A percentile compares a stretch with the other conserved stretches of the same genome.
These are phyloP conservation scores for Gambelia wislizenii DNA, from an alignment of 2,797 vertebrate species.

Conservation along the genomic window DNA sequence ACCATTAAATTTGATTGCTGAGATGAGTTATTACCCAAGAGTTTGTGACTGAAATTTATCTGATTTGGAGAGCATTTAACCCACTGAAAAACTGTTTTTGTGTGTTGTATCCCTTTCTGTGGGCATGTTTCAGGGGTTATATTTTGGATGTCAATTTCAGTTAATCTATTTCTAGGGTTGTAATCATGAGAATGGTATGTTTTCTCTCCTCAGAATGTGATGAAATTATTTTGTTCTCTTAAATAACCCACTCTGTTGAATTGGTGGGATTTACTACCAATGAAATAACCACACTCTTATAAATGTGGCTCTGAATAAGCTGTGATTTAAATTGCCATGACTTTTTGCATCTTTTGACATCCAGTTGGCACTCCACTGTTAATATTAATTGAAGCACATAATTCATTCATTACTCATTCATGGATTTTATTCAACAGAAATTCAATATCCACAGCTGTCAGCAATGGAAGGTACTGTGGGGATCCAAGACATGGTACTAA, in stretches of 20 bases:
- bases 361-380: constrained; percentile 63
- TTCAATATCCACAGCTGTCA: constrained; percentile 67
- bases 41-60: neutral
- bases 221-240: constrained; percentile 47
- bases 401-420: constrained; percentile 71
- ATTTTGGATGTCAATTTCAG: constrained; percentile 33
- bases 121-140: constrained; percentile 38
- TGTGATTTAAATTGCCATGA: constrained; percentile 68
- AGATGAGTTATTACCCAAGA: neutral
- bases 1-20: constrained; percentile 3
- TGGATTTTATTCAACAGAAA: constrained; percentile 62
- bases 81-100: constrained; percentile 24
- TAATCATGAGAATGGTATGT: constrained; percentile 44
- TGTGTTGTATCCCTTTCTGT: constrained; percentile 4
- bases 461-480: constrained; percentile 21
- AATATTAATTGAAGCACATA: constrained; percentile 68
- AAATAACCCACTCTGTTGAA: constrained; percentile 32
- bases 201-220: constrained; percentile 49
- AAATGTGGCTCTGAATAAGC: constrained; percentile 71
- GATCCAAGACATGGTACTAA: constrained; percentile 15
- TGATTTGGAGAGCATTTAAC: constrained; percentile 1
- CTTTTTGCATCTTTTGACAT: constrained; percentile 64
- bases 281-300: constrained; percentile 59
- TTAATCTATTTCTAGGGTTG: constrained; percentile 34
- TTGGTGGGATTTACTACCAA: constrained; percentile 53